Evolutionary conservation across 2,797 vertebrate species (phyloP), one percentile per base, ranked within the genome.

Genomic region (Ctenochaetus hawaiiensis): DNA sequence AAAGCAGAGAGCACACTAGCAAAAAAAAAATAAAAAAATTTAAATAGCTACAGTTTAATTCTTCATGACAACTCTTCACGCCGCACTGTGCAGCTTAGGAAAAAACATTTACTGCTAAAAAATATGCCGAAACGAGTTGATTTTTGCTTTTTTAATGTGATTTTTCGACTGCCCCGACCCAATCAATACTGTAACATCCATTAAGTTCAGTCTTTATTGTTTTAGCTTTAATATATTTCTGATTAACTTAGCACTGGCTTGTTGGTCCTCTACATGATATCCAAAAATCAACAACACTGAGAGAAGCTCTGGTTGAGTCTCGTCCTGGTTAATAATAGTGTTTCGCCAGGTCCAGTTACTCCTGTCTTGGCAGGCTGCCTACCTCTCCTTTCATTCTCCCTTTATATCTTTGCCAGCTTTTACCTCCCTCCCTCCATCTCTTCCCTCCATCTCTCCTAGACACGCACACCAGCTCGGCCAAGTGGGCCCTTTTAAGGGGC

Each of bases 321-420:
- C 17, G 20, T 81, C 60, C 75, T 85, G 75, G 61, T 87, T 81
- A 85, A 81, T 80, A 61, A 77, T 75, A 66, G 58, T 23, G 20
- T 83, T 80, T 80, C 34, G 5, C 51, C 72, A 71, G 67, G 81
- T 83, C 64, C 75, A 83, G 85, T 76, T 85, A 82, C 85, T 88
- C 89, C 84, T 63, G 82, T 81, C 61, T 83, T 92, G 88, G 89
- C 87, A 57, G 47, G 44, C 49, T 79, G 82, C 84, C 87, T 57
- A 57, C 68, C 76, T 81, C 73, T 80, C 66, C 52, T 84, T 78
- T 90, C 75, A 65, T 76, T 80, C 80, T 78, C 37, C 54, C 67
- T 90, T 84, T 91, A 80, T 84, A 77, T 86, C 78, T 74, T 74
- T 91, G 86, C 86, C 87, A 88, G 83, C 75, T 86, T 66, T 80